Evolutionary conservation across 2,888 invertebrate species (phyloP).

Genomic region (Andrena fulva): DNA sequence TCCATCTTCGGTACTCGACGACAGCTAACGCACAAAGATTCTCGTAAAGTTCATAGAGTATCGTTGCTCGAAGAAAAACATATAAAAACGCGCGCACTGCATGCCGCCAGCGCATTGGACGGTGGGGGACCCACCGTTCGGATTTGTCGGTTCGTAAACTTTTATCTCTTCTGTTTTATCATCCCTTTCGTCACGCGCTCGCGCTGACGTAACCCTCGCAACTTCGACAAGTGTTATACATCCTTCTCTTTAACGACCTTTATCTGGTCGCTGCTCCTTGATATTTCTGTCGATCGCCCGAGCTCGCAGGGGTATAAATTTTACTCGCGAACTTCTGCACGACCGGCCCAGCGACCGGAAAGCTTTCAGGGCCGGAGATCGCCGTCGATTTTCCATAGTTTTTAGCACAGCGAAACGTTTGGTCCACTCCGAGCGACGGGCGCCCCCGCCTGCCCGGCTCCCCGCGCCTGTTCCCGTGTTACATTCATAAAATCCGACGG

Average conservation of each 20-base stretch:
- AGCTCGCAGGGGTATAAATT: background rate
- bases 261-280: background rate
- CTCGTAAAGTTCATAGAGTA: constrained; percentile 10
- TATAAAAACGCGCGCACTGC: constrained; percentile 3
- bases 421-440: constrained; percentile 19
- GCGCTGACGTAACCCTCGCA: background rate
- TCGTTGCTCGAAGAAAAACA: background rate
- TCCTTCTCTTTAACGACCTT: background rate
- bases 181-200: constrained; percentile 6
- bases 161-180: constrained; percentile 26
- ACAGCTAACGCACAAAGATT: background rate
- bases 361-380: constrained; percentile 19
- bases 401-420: constrained; percentile 21
- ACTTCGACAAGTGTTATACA: background rate
- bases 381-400: constrained; percentile 15
- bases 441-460: background rate
- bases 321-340: background rate
- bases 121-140: constrained; percentile 6
- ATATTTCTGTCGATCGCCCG: background rate
- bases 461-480: constrained; percentile 41
- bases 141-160: constrained; percentile 27
- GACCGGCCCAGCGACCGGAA: background rate
- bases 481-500: constrained; percentile 71
- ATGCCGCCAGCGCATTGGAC: background rate
- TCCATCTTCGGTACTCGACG: background rate